These are phyloP conservation scores for Scytalopus superciliaris DNA, from an alignment of 2,113 vertebrate genomes.

Conservation along the genomic window DNA sequence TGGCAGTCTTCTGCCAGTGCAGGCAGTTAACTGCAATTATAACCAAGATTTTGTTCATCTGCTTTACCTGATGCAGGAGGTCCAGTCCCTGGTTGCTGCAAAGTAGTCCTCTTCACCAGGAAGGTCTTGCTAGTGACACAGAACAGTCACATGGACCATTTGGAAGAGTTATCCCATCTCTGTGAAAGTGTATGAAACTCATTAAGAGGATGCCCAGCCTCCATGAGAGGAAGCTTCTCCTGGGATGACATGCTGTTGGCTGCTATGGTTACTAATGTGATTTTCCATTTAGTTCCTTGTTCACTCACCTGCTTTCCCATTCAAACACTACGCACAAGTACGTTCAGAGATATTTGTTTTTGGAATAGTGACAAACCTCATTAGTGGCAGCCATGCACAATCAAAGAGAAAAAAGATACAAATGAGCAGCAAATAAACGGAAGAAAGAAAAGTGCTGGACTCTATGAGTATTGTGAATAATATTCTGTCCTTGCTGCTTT, in stretches of 20 bases:
- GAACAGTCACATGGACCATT: not conserved
- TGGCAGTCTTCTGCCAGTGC: not conserved
- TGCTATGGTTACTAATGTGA: slow-evolving; percentile 57
- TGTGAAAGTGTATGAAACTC: not conserved
- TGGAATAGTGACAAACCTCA: slow-evolving; percentile 6
- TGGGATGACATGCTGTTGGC: slow-evolving; percentile 9
- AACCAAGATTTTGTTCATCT: not conserved
- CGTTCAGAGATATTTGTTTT: not conserved
- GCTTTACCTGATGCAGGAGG: not conserved
- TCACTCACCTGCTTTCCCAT: slow-evolving; percentile 44
- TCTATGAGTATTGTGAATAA: not conserved
- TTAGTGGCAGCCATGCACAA: not conserved
- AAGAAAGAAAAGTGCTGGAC: not conserved
- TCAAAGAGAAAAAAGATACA: not conserved
- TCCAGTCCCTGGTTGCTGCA: not conserved
- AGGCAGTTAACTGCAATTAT: not conserved
- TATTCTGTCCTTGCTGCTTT: not conserved
- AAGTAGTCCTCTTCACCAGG: not conserved
- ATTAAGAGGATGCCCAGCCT: not conserved
- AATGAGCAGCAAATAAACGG: not conserved
- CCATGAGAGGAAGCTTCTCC: not conserved
- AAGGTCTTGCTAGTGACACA: not conserved
- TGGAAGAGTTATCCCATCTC: not conserved
- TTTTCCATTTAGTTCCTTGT: not conserved
- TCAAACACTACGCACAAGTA: not conserved